phyloP scores from a whole-genome alignment of 1,140 invertebrate species.

The Hormaphis cornu region DNA sequence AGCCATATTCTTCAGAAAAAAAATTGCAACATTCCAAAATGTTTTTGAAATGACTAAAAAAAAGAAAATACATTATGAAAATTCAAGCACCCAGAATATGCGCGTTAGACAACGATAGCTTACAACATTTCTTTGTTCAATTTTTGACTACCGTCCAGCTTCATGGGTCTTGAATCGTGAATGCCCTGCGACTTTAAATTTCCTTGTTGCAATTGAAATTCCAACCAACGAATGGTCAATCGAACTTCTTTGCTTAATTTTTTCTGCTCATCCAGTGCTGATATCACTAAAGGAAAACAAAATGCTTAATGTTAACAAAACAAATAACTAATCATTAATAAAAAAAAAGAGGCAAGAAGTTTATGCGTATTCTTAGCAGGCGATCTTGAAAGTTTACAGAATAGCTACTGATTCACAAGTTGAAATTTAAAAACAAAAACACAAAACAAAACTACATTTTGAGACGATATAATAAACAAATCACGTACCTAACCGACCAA shows the following conservation, averaged over 20 bases:
- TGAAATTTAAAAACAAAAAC: no score
- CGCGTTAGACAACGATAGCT: background rate
- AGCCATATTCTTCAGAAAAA: slow-evolving; percentile 12
- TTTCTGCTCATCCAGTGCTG: slow-evolving; percentile 75
- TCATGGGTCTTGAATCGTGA: slow-evolving; percentile 61
- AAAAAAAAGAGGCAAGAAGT: no score
- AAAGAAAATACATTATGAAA: slow-evolving; percentile 28
- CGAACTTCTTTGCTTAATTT: slow-evolving; percentile 61
- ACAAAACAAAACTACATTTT: no score
- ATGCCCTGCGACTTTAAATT: slow-evolving; percentile 70
- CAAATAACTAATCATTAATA: no score
- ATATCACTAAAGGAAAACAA: slow-evolving; percentile 59
- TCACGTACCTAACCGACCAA: no score
- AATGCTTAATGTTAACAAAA: no score
- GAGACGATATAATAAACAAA: no score
- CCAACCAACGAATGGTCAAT: slow-evolving; percentile 84
- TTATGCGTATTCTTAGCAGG: no score
- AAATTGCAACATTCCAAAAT: slow-evolving; percentile 61
- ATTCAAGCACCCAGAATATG: background rate
- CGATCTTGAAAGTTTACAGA: no score
- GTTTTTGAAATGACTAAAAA: slow-evolving; percentile 52
- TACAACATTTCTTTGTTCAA: slow-evolving; percentile 26
- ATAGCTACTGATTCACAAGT: no score
- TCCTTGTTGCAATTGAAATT: slow-evolving; percentile 71
- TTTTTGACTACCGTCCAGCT: background rate